Conservation (phyloP, 2,113 vertebrate genomes). For the Puffinus mauretanicus region DNA sequence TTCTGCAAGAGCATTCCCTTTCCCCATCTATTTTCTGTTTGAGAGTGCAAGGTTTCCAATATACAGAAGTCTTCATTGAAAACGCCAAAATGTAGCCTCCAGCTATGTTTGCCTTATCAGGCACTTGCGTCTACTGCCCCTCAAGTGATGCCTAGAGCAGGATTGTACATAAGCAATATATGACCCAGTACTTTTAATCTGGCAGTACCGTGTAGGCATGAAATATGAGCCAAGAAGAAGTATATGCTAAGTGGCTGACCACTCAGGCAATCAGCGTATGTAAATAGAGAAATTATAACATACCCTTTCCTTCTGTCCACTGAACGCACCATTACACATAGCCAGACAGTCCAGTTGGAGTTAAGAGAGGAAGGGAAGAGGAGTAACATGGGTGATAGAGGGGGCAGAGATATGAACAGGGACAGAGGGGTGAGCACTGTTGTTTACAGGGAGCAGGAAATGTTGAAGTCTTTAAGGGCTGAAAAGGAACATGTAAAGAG, state of each 20-base stretch:
- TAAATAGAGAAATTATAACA: not conserved
- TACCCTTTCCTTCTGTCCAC: not conserved
- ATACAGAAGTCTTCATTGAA: not conserved
- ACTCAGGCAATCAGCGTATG: not conserved
- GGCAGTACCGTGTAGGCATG: not conserved
- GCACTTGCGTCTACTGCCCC: not conserved
- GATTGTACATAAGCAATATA: not conserved
- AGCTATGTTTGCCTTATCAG: not conserved
- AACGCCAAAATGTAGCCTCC: not conserved
- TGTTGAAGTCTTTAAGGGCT: not conserved
- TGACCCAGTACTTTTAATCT: not conserved
- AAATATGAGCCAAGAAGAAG: not conserved
- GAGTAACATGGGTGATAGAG: not conserved
- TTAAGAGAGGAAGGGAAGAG: not conserved
- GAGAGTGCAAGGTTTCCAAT: not conserved
- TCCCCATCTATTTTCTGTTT: not conserved
- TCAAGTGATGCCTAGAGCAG: not conserved
- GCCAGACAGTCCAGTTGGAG: not conserved
- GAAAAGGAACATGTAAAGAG: not conserved
- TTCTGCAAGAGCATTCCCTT: not conserved
- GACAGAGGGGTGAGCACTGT: not conserved
- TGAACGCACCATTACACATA: not conserved
- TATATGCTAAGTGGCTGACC: not conserved
- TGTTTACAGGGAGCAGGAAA: not conserved
- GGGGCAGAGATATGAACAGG: not conserved